Evolutionary conservation across 2,888 invertebrate genomes (phyloP).

Genomic region (Aleiodes leptofemur): DNA sequence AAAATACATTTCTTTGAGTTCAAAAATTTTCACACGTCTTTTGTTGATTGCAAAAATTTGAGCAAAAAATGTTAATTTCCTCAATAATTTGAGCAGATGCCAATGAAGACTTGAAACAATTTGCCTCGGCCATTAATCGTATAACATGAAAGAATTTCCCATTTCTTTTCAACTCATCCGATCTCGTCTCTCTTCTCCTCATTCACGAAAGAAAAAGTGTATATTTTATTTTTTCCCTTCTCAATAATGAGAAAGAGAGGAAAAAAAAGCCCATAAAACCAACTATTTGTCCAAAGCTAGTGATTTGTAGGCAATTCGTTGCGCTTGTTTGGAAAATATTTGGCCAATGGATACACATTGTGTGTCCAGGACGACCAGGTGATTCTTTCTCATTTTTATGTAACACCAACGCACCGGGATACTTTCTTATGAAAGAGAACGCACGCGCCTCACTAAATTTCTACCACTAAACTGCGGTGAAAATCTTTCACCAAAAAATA

Average conservation of each 20-base stretch:
- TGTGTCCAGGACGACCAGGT: constrained; percentile 64
- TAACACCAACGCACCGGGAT: constrained; percentile 28
- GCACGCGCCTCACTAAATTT: constrained; percentile 15
- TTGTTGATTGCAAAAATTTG: no score
- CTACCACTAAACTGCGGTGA: background rate
- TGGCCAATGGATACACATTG: constrained; percentile 55
- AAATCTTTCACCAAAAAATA: background rate
- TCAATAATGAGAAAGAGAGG: background rate
- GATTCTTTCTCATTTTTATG: constrained; percentile 55
- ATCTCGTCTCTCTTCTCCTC: constrained; percentile 23
- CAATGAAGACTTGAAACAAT: constrained; percentile 45
- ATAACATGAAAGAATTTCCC: constrained; percentile 10
- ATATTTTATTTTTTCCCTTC: constrained; percentile 22
- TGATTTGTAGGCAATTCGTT: constrained; percentile 67
- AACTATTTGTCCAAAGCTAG: constrained; percentile 47
- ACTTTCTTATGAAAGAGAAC: constrained; percentile 17
- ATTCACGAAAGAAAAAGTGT: constrained; percentile 6
- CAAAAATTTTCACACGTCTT: no score
- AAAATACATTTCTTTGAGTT: no score
- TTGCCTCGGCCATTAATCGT: constrained; percentile 44
- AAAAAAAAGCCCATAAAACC: constrained; percentile 24
- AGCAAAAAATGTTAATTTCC: background rate
- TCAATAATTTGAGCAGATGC: constrained; percentile 22
- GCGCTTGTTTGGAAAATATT: constrained; percentile 65
- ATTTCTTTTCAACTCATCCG: constrained; percentile 13